Conservation (phyloP, 2,888 invertebrate genomes). For the Drosophila buzzatii region DNA sequence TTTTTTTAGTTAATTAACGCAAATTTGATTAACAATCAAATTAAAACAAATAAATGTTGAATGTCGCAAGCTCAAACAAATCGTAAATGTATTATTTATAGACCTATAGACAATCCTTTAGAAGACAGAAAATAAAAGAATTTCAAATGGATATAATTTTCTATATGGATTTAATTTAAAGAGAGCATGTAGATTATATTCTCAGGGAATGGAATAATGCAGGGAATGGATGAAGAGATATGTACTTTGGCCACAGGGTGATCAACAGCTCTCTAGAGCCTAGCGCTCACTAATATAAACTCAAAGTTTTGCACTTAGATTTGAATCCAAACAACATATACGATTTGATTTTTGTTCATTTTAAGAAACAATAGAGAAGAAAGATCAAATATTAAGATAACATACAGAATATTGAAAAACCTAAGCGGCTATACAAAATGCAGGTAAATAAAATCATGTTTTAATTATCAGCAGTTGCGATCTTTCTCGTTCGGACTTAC, state of each 20-base stretch:
- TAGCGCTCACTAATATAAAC: neutral
- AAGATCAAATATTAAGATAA: neutral
- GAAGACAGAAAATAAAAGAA: no score
- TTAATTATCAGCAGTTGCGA: slow-evolving; percentile 15
- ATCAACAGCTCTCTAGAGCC: neutral
- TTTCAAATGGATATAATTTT: neutral
- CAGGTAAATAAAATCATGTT: slow-evolving; percentile 14
- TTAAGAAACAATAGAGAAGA: neutral
- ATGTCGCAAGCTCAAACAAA: slow-evolving; percentile 23
- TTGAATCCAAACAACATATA: neutral
- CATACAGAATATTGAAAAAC: neutral
- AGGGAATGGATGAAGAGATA: neutral
- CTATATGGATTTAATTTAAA: neutral
- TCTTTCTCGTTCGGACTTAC: slow-evolving; percentile 48
- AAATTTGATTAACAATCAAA: slow-evolving; percentile 50
- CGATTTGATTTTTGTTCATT: neutral
- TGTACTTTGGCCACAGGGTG: neutral
- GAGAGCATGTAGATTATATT: no score
- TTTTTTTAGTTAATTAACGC: slow-evolving; percentile 29
- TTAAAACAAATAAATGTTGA: slow-evolving; percentile 34
- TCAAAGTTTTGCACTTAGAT: neutral
- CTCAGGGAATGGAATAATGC: no score
- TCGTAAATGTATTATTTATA: slow-evolving; percentile 4
- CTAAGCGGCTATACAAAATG: neutral
- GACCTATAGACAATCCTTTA: neutral